Base-by-base conservation (phyloP, 2,113 vertebrate species). In the Cathartes aura region DNA sequence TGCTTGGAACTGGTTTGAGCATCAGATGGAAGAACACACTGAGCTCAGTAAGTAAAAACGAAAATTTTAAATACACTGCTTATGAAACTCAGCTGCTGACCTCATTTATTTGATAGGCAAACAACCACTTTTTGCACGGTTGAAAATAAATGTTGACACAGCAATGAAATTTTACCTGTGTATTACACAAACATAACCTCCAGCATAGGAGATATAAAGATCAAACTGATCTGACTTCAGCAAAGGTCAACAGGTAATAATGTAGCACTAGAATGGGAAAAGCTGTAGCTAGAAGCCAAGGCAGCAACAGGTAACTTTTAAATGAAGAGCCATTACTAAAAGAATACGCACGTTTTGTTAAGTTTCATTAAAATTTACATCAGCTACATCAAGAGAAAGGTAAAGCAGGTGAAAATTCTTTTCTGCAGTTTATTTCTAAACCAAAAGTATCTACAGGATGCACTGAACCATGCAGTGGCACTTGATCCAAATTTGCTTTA, bases 131-230 rank as follows among this genome's bases (percentile, higher is more conserved):
- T 16, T 74, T 38, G 74, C 72, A 81, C 30, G 63, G 71, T 0
- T 70, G 48, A 95, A 80, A 94, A 96, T 79, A 76, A 90, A 50
- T 87, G 38, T 90, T 94, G 94, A 94, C 83, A 89, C 62, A 85
- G 94, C 84, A 87, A 83, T 75, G 78, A 85, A 94, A 70, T 64
- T 75, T 90, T 87, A 93, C 86, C 58, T 50, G 52, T 43, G 42
- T 34, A 82, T 67, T 74, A 87, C 82, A 96, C 71, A 90, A 96
- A 96, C 78, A 92, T 34, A 76, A 92, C 55, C 89, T 83, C 78
- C 75, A 74, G 91, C 79, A 81, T 1, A 52, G 60, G 18, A 73
- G 93, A 90, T 30, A n/a, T 1, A 86, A 92, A 90, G 60, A 87
- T 58, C 55, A 29, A 40, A 86, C 59, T 79, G 63, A 43, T 48